phyloP scores from a whole-genome alignment of 2,888 invertebrate species.

The Odontocerum albicorne region DNA sequence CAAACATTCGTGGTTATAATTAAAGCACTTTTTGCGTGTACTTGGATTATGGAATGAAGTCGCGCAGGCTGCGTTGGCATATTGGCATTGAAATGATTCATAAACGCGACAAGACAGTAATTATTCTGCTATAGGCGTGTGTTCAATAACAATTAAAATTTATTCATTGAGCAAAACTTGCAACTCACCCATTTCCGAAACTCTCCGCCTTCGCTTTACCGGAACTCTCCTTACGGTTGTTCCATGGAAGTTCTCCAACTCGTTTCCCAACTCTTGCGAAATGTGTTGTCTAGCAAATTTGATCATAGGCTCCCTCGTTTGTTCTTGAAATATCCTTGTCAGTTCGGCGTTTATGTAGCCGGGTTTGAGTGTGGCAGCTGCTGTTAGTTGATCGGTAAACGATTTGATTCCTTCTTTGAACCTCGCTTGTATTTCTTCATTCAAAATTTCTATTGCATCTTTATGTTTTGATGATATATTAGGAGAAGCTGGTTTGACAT shows the following conservation, averaged over 20 bases:
- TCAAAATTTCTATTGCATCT: conserved; percentile 35
- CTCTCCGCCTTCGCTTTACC: conserved; percentile 60
- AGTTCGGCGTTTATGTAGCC: conserved; percentile 34
- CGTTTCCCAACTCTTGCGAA: conserved; percentile 56
- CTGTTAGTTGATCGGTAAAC: conserved; percentile 33
- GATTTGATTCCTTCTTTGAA: conserved; percentile 38
- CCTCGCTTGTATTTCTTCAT: conserved; percentile 35
- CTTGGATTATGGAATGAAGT: too few species aligned
- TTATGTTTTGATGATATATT: conserved; percentile 22
- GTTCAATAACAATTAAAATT: too few species aligned
- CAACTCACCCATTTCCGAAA: conserved; percentile 52
- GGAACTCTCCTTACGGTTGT: conserved; percentile 67
- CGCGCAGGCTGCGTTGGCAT: too few species aligned
- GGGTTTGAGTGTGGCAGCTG: conserved; percentile 30
- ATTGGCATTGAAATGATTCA: too few species aligned
- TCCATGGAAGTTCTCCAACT: conserved; percentile 63
- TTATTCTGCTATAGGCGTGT: too few species aligned
- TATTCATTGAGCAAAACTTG: too few species aligned
- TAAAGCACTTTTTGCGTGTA: too few species aligned
- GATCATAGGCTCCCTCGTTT: conserved; percentile 42
- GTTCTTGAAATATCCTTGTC: conserved; percentile 34
- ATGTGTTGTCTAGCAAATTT: conserved; percentile 43
- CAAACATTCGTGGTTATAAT: too few species aligned
- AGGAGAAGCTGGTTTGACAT: conserved; percentile 13
- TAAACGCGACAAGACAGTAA: too few species aligned